Conservation (phyloP, 2,113 vertebrate genomes). For the Malurus melanocephalus region DNA sequence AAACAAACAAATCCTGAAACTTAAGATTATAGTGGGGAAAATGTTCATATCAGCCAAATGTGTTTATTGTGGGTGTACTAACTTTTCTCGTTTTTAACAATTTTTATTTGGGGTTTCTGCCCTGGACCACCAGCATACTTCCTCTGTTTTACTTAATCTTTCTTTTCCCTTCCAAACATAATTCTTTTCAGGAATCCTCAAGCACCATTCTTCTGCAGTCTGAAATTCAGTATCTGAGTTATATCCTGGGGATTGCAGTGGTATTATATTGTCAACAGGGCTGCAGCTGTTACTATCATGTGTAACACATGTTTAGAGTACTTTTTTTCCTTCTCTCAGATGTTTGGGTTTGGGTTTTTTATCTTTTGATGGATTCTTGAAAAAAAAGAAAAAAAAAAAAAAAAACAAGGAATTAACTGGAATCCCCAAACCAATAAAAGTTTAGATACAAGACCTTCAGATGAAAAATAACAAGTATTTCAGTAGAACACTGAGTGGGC, state of each 20-base stretch:
- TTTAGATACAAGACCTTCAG: neutral
- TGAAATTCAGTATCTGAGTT: slow-evolving; percentile 44
- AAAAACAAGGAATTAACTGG: neutral
- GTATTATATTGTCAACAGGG: slow-evolving; percentile 48
- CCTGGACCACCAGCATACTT: slow-evolving; percentile 18
- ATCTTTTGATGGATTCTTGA: neutral
- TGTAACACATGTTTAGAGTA: neutral
- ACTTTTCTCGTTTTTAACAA: neutral
- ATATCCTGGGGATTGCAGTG: slow-evolving; percentile 27
- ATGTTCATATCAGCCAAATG: neutral
- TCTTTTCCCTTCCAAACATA: slow-evolving; percentile 13
- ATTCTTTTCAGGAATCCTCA: slow-evolving; percentile 15
- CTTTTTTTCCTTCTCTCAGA: neutral
- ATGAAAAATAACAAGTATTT: neutral
- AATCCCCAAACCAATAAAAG: neutral
- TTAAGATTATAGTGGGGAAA: neutral
- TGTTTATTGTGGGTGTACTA: neutral
- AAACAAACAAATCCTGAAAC: neutral
- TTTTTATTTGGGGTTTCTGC: neutral
- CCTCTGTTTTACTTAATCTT: slow-evolving; percentile 3
- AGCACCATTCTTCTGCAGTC: neutral
- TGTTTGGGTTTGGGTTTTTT: neutral
- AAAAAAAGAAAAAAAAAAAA: neutral
- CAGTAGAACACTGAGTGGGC: neutral
- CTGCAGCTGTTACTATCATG: slow-evolving; percentile 42